These are phyloP conservation scores for Hyposmocoma kahamanoa DNA, from an alignment of 1,140 invertebrate species.

Conservation along the genomic window DNA sequence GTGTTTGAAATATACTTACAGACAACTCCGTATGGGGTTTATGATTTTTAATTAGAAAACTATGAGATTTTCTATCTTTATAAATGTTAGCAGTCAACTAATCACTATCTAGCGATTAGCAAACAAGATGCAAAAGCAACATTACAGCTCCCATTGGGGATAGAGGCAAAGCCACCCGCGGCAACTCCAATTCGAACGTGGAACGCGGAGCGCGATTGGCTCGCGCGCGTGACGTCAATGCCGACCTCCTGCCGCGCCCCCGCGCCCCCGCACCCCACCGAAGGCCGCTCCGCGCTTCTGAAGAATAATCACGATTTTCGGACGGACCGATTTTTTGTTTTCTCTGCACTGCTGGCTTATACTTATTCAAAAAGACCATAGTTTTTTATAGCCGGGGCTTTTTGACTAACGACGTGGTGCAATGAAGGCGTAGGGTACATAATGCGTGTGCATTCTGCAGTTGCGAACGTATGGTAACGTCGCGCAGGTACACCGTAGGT, in stretches of 20 bases:
- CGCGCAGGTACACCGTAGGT: too few relatives aligned
- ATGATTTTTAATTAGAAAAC: too few relatives aligned
- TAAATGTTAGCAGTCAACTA: too few relatives aligned
- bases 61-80: too few relatives aligned
- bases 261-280: slow-evolving; percentile 42
- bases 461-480: too few relatives aligned
- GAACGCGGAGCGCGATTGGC: slow-evolving; percentile 40
- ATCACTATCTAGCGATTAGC: not conserved
- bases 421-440: too few relatives aligned
- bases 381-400: too few relatives aligned
- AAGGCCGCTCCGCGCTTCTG: slow-evolving; percentile 43
- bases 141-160: slow-evolving; percentile 26
- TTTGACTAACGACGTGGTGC: too few relatives aligned
- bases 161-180: slow-evolving; percentile 32
- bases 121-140: slow-evolving; percentile 10
- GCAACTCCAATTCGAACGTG: slow-evolving; percentile 42
- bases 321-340: slow-evolving; percentile 35
- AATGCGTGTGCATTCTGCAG: too few relatives aligned
- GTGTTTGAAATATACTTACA: too few relatives aligned
- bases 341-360: not conserved
- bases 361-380: slow-evolving; percentile 5
- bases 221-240: slow-evolving; percentile 59
- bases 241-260: slow-evolving; percentile 47
- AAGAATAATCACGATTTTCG: slow-evolving; percentile 64
- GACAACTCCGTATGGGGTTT: too few relatives aligned